These are phyloP conservation scores for Stratiomys singularior DNA, from an alignment of 2,888 invertebrate species.

Conservation along the genomic window DNA sequence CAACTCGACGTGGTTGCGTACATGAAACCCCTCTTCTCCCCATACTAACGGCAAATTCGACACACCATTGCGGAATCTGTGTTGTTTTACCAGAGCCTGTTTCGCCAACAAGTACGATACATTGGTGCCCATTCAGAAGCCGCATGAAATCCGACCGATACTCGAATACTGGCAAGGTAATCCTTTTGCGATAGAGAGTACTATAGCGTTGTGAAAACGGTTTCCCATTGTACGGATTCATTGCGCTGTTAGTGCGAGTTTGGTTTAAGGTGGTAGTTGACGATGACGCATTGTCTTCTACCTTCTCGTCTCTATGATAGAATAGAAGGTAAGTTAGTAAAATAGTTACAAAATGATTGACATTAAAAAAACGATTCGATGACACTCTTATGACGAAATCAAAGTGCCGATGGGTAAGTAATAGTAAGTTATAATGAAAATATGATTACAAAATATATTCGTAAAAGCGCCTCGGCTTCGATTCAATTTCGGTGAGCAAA, in stretches of 20 bases:
- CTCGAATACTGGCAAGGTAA: slow-evolving; percentile 96
- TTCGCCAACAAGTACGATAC: slow-evolving; percentile 96
- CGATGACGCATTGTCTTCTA: slow-evolving; percentile 56
- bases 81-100: slow-evolving; percentile 99
- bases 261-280: slow-evolving; percentile 60
- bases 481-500: background rate
- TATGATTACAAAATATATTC: too few relatives aligned
- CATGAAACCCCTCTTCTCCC: slow-evolving; percentile 89
- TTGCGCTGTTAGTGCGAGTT: slow-evolving; percentile 59
- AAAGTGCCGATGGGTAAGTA: too few relatives aligned
- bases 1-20: slow-evolving; percentile 96
- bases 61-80: slow-evolving; percentile 98
- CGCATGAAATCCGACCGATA: slow-evolving; percentile 97
- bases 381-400: too few relatives aligned
- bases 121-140: slow-evolving; percentile 90
- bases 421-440: too few relatives aligned
- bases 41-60: slow-evolving; percentile 75
- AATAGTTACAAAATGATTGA: too few relatives aligned
- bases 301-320: slow-evolving; percentile 32
- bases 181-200: slow-evolving; percentile 88
- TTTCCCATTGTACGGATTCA: slow-evolving; percentile 83
- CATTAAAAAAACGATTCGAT: too few relatives aligned
- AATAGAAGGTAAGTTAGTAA: too few relatives aligned
- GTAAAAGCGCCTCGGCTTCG: too few relatives aligned
- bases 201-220: slow-evolving; percentile 91